Evolutionary conservation across 1,140 invertebrate species (phyloP), one percentile per base, ranked within the genome.

Genomic region (Oryctes rhinoceros): DNA sequence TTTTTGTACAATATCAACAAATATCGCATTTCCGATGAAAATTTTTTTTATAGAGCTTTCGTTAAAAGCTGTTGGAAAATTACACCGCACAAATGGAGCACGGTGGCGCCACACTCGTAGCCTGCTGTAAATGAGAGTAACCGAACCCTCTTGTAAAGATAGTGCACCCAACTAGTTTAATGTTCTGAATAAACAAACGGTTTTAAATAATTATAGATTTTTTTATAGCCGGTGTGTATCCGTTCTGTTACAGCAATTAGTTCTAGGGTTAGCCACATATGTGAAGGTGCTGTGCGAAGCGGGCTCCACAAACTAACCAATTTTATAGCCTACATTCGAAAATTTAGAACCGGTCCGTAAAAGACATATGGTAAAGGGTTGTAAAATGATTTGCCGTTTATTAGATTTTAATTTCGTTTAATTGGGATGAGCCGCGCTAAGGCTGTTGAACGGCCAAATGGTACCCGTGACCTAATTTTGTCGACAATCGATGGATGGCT

Each of bases 351-450:
- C 59, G 74, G 47, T 80, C 71, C 62, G 74, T 53, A 62, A 74
- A 44, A 77, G 80, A 75, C 81, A 82, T 81, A 81, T 82, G 81
- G 81, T 53, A 79, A 81, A 82, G 80, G 80, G 81, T 81, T 81
- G 80, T 81, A 79, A 82, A 81, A 78, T 75, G 78, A 59, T 39
- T 53, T 78, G 53, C 79, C 81, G 80, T 82, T 82, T 81, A 82
- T 82, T 79, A 75, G 65, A 62, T 77, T 81, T 82, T 82, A 82
- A 82, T 82, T 79, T 78, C 76, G 80, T 79, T 82, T 79, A 82
- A 82, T 82, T 81, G 77, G 77, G 67, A 24, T 35, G 65, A 35
- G 59, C 65, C 30, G 65, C 48, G 59, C 76, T 59, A n/a, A 65
- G 37, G 18, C 39, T 76, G 24, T 24, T 71, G 11, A 71, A 71